Percentiles rank a stretch among this genome's conserved stretches.
Evolutionary conservation across 2,113 vertebrate genomes (phyloP).

Genomic region (Leucosticte australis): DNA sequence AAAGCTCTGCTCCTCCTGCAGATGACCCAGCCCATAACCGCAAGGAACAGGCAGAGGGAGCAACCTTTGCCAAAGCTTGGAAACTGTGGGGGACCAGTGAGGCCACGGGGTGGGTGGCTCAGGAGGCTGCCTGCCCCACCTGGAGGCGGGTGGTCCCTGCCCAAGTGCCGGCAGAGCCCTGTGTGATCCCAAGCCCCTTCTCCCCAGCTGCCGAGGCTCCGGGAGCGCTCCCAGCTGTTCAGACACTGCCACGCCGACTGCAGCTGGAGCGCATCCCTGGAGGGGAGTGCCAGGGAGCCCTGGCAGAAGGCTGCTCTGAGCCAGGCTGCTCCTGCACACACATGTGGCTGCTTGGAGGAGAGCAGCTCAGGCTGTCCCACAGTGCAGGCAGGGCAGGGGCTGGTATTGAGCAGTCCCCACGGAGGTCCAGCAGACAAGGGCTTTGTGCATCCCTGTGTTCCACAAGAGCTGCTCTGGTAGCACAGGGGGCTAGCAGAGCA

Average conservation of each 20-base stretch:
- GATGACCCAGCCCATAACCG: not conserved
- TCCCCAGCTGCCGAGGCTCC: rapidly evolving
- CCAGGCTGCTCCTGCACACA: not conserved
- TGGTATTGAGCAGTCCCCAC: not conserved
- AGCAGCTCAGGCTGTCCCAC: not conserved
- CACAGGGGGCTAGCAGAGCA: no score
- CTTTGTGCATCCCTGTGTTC: not conserved
- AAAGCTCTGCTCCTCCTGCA: not conserved
- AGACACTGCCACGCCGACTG: not conserved
- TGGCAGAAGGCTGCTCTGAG: not conserved
- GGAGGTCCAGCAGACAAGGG: not conserved
- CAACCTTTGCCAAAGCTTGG: not conserved
- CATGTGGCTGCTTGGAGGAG: not conserved
- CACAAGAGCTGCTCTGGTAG: not conserved
- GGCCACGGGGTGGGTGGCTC: rapidly evolving
- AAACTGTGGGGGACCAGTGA: not conserved
- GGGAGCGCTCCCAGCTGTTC: rapidly evolving
- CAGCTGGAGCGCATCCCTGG: not conserved
- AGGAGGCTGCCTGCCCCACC: not conserved
- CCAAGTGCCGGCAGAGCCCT: rapidly evolving
- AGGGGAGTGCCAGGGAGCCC: not conserved
- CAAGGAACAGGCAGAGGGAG: not conserved
- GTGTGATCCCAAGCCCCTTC: rapidly evolving
- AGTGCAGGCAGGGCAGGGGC: not conserved
- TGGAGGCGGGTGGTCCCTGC: not conserved